Base-by-base conservation (phyloP, 30 jellyfish, hydroid and myxozoan species). In the Mastigias papua region DNA sequence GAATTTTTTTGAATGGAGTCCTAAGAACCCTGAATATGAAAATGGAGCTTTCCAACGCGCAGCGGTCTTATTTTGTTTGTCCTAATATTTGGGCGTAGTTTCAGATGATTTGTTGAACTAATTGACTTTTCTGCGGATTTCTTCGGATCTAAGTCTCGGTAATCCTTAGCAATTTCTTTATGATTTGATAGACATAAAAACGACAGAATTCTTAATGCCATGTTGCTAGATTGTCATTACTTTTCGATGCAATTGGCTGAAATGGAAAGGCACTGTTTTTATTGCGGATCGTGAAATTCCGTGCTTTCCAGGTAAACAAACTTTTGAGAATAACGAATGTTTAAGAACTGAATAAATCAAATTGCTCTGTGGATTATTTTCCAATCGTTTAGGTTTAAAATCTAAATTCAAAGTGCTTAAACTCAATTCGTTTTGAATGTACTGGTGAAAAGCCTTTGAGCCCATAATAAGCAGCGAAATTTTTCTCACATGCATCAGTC, bases 291-390 rank as follows among this genome's bases (percentile, higher is more conserved):
- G 10, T 3, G 10, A 8, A 58, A 16, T 58, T 16, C 26, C 29
- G 8, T 16, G 29, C 70, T 58, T 58, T 58, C 70, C 25, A 58
- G 70, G 29, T 58, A 58, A 58, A 58, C 70, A 58, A 58, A n/a
- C 70, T 28, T 20, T 6, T 46, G 13, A 46, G 16, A 46, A 16
- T 46, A 3, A 58, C 29, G 11, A 28, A 58, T 20, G 26, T 28
- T 58, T 58, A 28, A 16, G 21, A 58, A 58, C 8, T 58, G 27
- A 58, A 58, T 58, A n/a, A 58, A 58, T 58, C 70, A 58, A 58
- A 5, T 58, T 58, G n/a, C n/a, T n/a, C n/a, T n/a, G n/a, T n/a
- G n/a, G n/a, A n/a, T n/a, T n/a, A n/a, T n/a, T n/a, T n/a, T n/a
- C n/a, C n/a, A n/a, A n/a, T n/a, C n/a, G n/a, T n/a, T n/a, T n/a